These are phyloP conservation scores for Cerceris ruficornis DNA, from an alignment of 2,888 invertebrate genomes.

Conservation along the genomic window DNA sequence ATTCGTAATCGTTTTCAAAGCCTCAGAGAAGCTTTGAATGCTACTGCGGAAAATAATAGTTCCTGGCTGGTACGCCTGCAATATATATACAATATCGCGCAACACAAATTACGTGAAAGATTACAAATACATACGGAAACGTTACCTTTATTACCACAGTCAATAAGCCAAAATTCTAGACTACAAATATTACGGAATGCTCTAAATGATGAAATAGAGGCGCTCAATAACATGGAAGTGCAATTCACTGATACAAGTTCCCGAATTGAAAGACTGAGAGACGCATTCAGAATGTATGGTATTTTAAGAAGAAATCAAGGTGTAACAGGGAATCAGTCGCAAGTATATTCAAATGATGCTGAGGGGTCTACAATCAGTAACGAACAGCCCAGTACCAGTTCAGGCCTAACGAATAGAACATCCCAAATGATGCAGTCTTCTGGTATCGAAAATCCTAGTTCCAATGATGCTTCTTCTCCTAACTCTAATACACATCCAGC, in stretches of 20 bases:
- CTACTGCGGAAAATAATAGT: conserved; percentile 56
- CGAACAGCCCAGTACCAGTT: conserved; percentile 43
- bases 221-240: conserved; percentile 60
- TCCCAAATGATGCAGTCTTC: neutral
- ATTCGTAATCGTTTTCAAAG: conserved; percentile 49
- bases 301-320: conserved; percentile 40
- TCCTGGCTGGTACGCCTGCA: conserved; percentile 58
- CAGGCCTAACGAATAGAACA: neutral
- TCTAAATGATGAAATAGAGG: conserved; percentile 60
- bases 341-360: conserved; percentile 24
- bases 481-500: conserved; percentile 2
- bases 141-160: neutral
- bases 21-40: conserved; percentile 56
- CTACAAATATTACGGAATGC: conserved; percentile 49
- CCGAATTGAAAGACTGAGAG: conserved; percentile 56
- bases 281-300: conserved; percentile 50
- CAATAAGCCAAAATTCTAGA: conserved; percentile 43
- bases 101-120: conserved; percentile 53
- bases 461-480: neutral
- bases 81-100: neutral
- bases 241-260: conserved; percentile 60
- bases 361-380: conserved; percentile 17
- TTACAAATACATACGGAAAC: conserved; percentile 49
- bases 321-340: conserved; percentile 24
- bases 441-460: neutral